These are phyloP conservation scores for Casuarius casuarius DNA, from an alignment of 2,113 vertebrate genomes.

Conservation along the genomic window DNA sequence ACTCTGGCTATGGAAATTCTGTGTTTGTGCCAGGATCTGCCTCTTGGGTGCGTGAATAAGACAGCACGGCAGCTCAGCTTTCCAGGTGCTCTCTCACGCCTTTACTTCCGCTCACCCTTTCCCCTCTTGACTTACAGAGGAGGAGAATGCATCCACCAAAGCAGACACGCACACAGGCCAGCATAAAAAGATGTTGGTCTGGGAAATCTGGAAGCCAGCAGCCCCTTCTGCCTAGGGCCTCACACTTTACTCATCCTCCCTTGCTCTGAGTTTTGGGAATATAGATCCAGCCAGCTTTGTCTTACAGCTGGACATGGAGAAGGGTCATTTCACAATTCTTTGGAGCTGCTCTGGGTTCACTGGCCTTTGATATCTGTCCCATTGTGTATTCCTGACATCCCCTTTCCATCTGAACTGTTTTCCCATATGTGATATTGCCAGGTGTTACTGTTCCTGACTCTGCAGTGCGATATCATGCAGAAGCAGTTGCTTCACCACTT, in stretches of 20 bases:
- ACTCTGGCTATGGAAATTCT: not conserved
- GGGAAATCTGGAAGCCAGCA: conserved; percentile 11
- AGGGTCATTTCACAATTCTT: conserved; percentile 43
- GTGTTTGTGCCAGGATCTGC: not conserved
- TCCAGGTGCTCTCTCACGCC: not conserved
- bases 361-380: conserved; percentile 12
- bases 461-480: not conserved
- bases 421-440: not conserved
- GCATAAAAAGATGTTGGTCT: not conserved
- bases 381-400: not conserved
- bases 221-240: not conserved
- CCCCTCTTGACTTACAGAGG: not conserved
- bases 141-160: not conserved
- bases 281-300: conserved; percentile 26
- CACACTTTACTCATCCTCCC: not conserved
- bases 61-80: not conserved
- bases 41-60: not conserved
- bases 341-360: not conserved
- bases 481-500: not conserved
- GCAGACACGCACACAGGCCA: not conserved
- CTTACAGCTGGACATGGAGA: conserved; percentile 24
- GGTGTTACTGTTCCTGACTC: not conserved
- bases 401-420: not conserved
- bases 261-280: conserved; percentile 48
- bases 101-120: not conserved